These are phyloP conservation scores for Drosophila pseudoananassae DNA, from an alignment of 1,140 invertebrate species.

Conservation along the genomic window DNA sequence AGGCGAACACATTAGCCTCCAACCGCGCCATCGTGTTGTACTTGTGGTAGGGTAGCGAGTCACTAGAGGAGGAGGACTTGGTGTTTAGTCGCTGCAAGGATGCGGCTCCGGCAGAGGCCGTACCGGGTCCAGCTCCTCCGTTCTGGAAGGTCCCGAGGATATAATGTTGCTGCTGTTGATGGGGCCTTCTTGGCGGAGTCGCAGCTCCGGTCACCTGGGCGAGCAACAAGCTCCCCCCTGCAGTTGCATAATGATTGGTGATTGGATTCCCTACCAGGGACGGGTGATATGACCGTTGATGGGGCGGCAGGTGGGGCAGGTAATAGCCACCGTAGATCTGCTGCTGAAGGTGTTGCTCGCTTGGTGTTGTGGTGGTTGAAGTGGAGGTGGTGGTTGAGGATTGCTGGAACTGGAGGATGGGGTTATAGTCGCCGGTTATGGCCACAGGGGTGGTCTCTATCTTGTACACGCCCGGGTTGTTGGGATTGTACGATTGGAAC, in stretches of 20 bases:
- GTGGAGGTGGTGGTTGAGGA: slow-evolving; percentile 56
- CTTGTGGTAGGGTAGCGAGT: slow-evolving; percentile 78
- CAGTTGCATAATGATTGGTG: slow-evolving; percentile 47
- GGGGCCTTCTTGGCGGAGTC: slow-evolving; percentile 30
- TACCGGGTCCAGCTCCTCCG: slow-evolving; percentile 9
- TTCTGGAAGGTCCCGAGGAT: slow-evolving; percentile 65
- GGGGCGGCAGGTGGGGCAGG: slow-evolving; percentile 21
- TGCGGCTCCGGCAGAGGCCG: slow-evolving; percentile 10
- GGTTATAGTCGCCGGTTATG: slow-evolving; percentile 83
- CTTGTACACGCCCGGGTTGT: slow-evolving; percentile 83
- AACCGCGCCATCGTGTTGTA: slow-evolving; percentile 75
- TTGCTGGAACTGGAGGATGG: slow-evolving; percentile 78
- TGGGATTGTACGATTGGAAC: slow-evolving; percentile 83
- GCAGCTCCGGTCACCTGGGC: slow-evolving; percentile 26
- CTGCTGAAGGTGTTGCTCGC: slow-evolving; percentile 51
- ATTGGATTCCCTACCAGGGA: slow-evolving; percentile 22
- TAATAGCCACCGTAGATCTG: slow-evolving; percentile 48
- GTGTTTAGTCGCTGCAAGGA: slow-evolving; percentile 73
- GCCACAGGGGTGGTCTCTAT: slow-evolving; percentile 83
- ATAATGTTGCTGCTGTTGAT: slow-evolving; percentile 53
- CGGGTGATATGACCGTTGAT: slow-evolving; percentile 21
- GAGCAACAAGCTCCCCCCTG: slow-evolving; percentile 40
- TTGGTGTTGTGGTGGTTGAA: slow-evolving; percentile 56
- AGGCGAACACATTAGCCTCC: slow-evolving; percentile 63
- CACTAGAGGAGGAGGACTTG: slow-evolving; percentile 83